phyloP scores from a whole-genome alignment of 2,113 vertebrate species.

The Paralichthys olivaceus region DNA sequence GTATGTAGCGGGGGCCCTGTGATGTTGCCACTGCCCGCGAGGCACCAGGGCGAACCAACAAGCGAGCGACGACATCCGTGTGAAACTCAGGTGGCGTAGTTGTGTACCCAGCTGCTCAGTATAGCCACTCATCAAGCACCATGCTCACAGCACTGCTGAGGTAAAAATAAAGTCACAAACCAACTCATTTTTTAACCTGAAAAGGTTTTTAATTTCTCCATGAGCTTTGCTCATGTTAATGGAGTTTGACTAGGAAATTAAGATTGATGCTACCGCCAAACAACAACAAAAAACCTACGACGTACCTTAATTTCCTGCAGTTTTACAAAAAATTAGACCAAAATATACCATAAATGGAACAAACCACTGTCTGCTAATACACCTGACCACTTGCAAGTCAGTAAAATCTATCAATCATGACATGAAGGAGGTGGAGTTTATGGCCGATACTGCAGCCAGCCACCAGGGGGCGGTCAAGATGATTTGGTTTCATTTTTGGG shows the following conservation, averaged over 20 bases:
- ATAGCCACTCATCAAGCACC: constrained; percentile 43
- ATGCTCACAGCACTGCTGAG: constrained; percentile 45
- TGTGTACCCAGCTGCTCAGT: constrained; percentile 66
- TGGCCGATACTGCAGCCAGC: no score
- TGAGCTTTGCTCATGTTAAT: not conserved
- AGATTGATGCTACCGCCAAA: no score
- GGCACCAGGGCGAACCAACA: constrained; percentile 50
- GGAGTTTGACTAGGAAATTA: not conserved
- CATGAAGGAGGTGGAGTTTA: no score
- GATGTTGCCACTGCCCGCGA: constrained; percentile 44
- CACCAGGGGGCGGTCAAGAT: no score
- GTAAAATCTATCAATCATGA: no score
- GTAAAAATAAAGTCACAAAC: constrained; percentile 42
- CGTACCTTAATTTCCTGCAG: no score
- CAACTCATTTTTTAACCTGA: constrained; percentile 2
- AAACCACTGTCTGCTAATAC: not conserved
- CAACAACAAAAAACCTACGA: no score
- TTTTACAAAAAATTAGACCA: no score
- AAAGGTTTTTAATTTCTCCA: not conserved
- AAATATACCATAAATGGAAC: no score
- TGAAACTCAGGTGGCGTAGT: constrained; percentile 74
- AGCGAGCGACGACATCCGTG: constrained; percentile 39
- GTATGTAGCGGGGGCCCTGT: constrained; percentile 23
- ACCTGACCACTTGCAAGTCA: no score
- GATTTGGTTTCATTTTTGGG: no score